Percentiles rank a stretch among this genome's conserved stretches.
Conservation (phyloP, 2,888 invertebrate species). For the Minunthozetes semirufus region DNA sequence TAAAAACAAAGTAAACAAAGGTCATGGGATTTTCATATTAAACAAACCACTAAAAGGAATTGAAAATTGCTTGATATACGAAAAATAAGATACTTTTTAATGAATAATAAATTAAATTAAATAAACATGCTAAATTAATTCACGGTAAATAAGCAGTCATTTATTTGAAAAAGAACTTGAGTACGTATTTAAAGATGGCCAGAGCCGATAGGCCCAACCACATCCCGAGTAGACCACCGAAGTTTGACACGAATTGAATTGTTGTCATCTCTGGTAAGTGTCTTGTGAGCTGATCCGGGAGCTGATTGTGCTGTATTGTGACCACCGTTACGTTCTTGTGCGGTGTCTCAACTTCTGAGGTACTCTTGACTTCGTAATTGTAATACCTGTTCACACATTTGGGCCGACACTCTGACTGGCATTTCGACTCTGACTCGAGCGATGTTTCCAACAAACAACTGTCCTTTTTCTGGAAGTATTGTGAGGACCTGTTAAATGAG, state of each 20-base stretch:
- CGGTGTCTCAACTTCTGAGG: not conserved
- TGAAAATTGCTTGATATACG: too few relatives aligned
- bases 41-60: too few relatives aligned
- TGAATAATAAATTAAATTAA: too few relatives aligned
- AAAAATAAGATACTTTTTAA: too few relatives aligned
- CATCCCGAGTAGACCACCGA: not conserved
- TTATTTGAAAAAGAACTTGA: too few relatives aligned
- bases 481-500: too few relatives aligned
- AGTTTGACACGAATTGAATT: not conserved
- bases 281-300: not conserved
- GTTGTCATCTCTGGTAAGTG: not conserved
- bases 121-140: too few relatives aligned
- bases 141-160: too few relatives aligned
- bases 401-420: not conserved
- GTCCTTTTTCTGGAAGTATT: too few relatives aligned
- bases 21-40: too few relatives aligned
- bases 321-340: not conserved
- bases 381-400: not conserved
- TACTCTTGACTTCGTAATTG: not conserved
- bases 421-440: not conserved
- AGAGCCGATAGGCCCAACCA: not conserved
- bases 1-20: too few relatives aligned
- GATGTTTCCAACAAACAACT: not conserved
- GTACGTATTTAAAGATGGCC: too few relatives aligned
- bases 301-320: not conserved